phyloP scores from a whole-genome alignment of 2,113 vertebrate genomes.

The Hippoglossus stenolepis region DNA sequence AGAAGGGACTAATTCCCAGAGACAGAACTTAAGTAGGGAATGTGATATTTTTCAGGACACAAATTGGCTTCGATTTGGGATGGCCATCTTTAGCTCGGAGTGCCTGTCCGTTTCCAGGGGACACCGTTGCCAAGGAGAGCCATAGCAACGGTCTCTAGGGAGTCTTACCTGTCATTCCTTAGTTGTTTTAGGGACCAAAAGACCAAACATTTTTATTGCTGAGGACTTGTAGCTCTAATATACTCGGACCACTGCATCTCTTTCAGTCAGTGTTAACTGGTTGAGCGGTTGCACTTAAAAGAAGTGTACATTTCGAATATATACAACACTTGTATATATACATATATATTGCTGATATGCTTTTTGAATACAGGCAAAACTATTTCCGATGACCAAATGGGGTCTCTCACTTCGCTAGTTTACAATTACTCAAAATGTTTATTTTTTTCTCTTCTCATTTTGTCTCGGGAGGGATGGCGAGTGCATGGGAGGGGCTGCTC shows the following conservation, averaged over 20 bases:
- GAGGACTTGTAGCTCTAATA: constrained; percentile 97
- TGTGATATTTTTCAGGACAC: constrained; percentile 83
- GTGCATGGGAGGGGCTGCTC: constrained; percentile 87
- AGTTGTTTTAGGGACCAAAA: constrained; percentile 99
- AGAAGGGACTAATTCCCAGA: constrained; percentile 62
- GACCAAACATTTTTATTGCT: constrained; percentile 99
- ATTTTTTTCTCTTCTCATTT: constrained; percentile 79
- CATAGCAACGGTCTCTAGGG: constrained; percentile 89
- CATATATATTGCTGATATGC: constrained; percentile 89
- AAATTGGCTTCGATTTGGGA: constrained; percentile 81
- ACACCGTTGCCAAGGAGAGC: constrained; percentile 87
- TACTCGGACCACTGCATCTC: constrained; percentile 92
- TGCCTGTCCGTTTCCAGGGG: constrained; percentile 94
- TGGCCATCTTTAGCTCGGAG: constrained; percentile 88
- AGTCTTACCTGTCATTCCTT: constrained; percentile 99
- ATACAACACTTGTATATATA: constrained; percentile 86
- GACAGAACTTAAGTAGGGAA: constrained; percentile 76
- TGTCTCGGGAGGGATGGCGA: constrained; percentile 79
- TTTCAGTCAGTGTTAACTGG: constrained; percentile 91
- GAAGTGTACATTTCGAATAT: constrained; percentile 84
- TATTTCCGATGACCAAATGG: constrained; percentile 85
- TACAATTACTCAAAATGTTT: constrained; percentile 84
- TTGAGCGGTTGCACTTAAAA: constrained; percentile 90
- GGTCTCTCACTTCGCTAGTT: constrained; percentile 85
- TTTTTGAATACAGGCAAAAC: constrained; percentile 92